Percentiles rank a stretch among this genome's conserved stretches.
Conservation (phyloP, 1,140 invertebrate genomes). For the Musca domestica region DNA sequence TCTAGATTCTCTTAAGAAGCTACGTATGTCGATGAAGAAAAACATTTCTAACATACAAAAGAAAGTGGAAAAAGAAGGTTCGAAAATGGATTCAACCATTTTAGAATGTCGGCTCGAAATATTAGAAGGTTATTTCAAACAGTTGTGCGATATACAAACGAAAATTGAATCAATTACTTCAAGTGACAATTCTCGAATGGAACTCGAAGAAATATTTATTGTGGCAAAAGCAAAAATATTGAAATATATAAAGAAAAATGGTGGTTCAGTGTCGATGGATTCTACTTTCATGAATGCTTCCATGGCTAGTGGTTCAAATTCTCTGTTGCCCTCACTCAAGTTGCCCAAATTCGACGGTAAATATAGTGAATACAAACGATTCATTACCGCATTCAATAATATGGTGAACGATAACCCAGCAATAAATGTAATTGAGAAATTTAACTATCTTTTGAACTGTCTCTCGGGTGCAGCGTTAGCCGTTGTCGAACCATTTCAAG, state of each 20-base stretch:
- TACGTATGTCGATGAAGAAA: background rate
- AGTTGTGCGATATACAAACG: too few species aligned
- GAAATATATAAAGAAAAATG: background rate
- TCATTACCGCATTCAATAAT: conserved; percentile 6
- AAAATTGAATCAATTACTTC: too few species aligned
- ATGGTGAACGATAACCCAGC: conserved; percentile 1
- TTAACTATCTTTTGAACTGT: conserved; percentile 20
- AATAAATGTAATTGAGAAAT: conserved; percentile 15
- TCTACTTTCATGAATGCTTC: background rate
- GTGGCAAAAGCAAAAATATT: background rate
- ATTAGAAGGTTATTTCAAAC: background rate
- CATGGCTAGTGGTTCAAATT: background rate
- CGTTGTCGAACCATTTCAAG: conserved; percentile 14
- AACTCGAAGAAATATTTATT: background rate
- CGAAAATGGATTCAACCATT: background rate
- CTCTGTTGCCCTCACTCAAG: conserved; percentile 13
- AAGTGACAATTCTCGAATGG: too few species aligned
- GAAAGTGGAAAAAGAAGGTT: background rate
- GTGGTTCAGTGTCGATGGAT: background rate
- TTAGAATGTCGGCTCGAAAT: background rate
- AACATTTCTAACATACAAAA: background rate
- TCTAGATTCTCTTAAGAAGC: background rate
- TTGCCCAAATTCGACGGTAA: too few species aligned
- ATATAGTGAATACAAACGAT: conserved; percentile 17
- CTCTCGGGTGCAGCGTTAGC: conserved; percentile 3